Base-by-base conservation (phyloP, 53 echinoderm and acorn worm species). In the Pentamera pediparva region DNA sequence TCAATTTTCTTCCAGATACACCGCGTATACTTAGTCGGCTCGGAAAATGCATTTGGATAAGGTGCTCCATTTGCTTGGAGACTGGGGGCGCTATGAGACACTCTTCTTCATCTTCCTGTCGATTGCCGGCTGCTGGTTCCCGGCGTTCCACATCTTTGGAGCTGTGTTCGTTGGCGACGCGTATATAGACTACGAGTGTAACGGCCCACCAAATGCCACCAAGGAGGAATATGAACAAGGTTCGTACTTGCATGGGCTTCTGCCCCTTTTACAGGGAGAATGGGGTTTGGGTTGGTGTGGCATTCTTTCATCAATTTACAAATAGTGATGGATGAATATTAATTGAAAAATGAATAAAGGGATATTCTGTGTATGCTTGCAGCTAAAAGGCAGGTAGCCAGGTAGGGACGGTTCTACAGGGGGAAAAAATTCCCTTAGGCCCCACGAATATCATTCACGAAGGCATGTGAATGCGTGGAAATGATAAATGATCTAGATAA, bases 101-200 rank as follows among this genome's bases (percentile, higher is more conserved):
- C 9, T 93, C 17, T 80, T 84, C 9, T 84, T 81, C 59, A 62
- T 89, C 43, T 52, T 93, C 20, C 76, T 90, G 53, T 81, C 86
- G 22, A 45, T 93, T 20, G 58, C 84, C 3, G 90, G 89, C 38
- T 86, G 85, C 6, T 93, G 93, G 89, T 67, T 93, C 12, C 89
- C 93, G 6, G 79, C 93, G 8, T 93, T 89, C 89, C 93, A 93
- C 59, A 89, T 89, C 26, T 86, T 90, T 63, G 86, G 81, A 28
- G 25, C 73, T 0, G 12, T 77, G 6, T 25, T 86, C 1, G 61
- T 79, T 20, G 78, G 65, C 13, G 69, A 81, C 31, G 40, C 67
- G 25, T 43, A 67, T 45, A 67, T 67, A 26, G 29, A n/a, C 4
- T 45, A 67, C 27, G 43, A 67, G 39, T 67, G 67, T 21, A 67